These are phyloP conservation scores for Lagria hirta DNA, from an alignment of 2,888 invertebrate species.

Conservation along the genomic window DNA sequence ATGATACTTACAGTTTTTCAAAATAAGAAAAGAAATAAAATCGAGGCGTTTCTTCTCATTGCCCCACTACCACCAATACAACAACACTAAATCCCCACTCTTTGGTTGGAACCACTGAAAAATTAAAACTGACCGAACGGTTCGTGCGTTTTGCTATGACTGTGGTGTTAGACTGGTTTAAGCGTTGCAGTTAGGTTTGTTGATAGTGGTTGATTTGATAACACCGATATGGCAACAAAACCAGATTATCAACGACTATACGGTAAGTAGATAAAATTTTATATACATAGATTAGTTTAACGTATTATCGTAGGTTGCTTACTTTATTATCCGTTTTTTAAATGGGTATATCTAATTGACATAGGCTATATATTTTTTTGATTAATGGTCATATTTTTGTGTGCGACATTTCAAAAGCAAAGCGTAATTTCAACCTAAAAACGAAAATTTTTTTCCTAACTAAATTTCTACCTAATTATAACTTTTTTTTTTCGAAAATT, in stretches of 20 bases:
- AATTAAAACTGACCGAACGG: constrained; percentile 26
- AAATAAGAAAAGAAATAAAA: constrained; percentile 37
- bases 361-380: too few species aligned
- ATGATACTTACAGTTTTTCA: constrained; percentile 16
- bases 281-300: constrained; percentile 51
- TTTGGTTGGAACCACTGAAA: constrained; percentile 12
- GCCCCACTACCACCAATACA: constrained; percentile 34
- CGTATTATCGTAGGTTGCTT: constrained; percentile 43
- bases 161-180: constrained; percentile 20
- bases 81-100: constrained; percentile 17
- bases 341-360: too few species aligned
- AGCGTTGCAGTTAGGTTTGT: constrained; percentile 28
- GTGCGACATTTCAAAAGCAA: too few species aligned
- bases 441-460: too few species aligned
- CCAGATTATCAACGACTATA: constrained; percentile 52
- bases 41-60: constrained; percentile 44
- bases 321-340: constrained; percentile 19
- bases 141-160: constrained; percentile 23
- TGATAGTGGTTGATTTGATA: constrained; percentile 52
- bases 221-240: constrained; percentile 51
- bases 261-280: constrained; percentile 53
- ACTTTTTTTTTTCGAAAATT: too few species aligned
- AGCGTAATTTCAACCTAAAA: too few species aligned
- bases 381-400: too few species aligned
- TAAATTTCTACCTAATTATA: too few species aligned